Evolutionary conservation across 2,797 vertebrate species (phyloP).

Genomic region (Intellagama lesueurii): DNA sequence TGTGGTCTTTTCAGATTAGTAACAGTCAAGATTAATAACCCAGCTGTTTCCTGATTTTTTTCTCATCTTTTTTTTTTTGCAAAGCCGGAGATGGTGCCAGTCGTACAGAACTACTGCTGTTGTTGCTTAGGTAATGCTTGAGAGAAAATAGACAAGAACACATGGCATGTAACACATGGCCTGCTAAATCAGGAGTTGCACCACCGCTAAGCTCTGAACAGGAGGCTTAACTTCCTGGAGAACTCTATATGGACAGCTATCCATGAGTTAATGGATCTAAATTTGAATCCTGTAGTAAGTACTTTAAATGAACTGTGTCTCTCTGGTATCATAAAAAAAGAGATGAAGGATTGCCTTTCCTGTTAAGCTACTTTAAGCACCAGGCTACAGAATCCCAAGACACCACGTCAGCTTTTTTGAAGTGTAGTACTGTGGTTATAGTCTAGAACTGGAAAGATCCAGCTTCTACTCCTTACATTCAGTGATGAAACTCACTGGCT

Average conservation of each 20-base stretch:
- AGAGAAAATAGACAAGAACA: background rate
- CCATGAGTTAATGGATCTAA: background rate
- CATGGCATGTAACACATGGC: background rate
- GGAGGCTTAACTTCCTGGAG: background rate
- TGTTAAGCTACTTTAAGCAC: background rate
- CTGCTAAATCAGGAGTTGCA: background rate
- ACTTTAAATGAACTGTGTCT: background rate
- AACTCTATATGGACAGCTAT: background rate
- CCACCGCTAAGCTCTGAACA: background rate
- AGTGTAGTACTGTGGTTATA: background rate
- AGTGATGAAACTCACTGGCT: background rate
- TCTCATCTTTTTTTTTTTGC: background rate
- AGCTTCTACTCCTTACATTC: background rate
- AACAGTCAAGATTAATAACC: background rate
- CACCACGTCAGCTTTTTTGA: background rate
- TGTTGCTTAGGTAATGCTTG: background rate
- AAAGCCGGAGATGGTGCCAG: background rate
- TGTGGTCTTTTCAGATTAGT: background rate
- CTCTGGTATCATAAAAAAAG: background rate
- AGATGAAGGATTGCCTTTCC: background rate
- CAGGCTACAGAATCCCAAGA: background rate
- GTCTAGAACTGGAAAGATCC: background rate
- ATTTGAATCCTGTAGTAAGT: background rate
- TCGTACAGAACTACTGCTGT: background rate
- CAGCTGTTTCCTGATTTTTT: no score